Conservation (phyloP, 2,797 vertebrate genomes). For the Rallus crepitans region DNA sequence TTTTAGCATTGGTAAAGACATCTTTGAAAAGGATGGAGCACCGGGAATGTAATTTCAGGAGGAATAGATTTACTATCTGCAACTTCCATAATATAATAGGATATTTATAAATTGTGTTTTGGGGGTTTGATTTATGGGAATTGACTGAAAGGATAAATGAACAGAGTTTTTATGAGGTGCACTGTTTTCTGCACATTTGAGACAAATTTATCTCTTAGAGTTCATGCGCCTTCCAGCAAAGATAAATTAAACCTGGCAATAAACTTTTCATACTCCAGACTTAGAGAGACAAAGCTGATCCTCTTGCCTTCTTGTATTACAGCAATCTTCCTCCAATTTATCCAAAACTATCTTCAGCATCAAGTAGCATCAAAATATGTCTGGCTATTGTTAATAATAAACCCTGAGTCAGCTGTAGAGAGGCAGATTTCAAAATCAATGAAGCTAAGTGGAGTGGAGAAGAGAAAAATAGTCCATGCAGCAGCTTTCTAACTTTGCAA, state of each 20-base stretch:
- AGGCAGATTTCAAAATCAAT: neutral
- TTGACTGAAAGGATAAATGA: slow-evolving; percentile 11
- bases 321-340: neutral
- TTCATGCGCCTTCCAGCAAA: neutral
- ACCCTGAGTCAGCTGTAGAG: neutral
- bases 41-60: neutral
- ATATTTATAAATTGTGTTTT: neutral
- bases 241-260: slow-evolving; percentile 33
- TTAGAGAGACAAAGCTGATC: neutral
- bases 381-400: slow-evolving; percentile 32
- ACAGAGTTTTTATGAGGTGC: neutral
- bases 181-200: neutral
- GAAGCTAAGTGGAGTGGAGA: slow-evolving; percentile 5
- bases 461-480: slow-evolving; percentile 6
- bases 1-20: neutral
- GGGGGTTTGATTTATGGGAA: neutral
- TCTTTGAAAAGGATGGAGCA: neutral
- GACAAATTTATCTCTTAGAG: slow-evolving; percentile 22
- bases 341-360: neutral
- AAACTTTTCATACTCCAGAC: neutral
- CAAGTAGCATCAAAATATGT: neutral
- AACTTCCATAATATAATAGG: neutral
- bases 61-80: neutral
- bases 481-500: slow-evolving; percentile 28
- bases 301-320: neutral